These are phyloP conservation scores for Andrena haemorrhoa DNA, from an alignment of 2,888 invertebrate genomes.

Conservation along the genomic window DNA sequence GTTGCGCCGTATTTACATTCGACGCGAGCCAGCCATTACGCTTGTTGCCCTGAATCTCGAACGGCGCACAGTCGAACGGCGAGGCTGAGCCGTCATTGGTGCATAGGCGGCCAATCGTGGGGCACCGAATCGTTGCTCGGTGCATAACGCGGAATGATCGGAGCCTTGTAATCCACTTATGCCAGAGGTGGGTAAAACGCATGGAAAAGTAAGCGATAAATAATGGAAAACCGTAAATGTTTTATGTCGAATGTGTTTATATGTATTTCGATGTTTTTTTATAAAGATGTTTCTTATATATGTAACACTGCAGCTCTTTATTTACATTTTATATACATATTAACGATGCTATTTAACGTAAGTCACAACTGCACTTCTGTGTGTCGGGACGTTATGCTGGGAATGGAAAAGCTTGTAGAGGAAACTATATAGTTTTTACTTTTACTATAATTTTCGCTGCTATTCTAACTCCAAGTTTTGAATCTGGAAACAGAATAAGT, in stretches of 20 bases:
- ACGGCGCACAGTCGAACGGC: background rate
- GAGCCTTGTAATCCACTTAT: background rate
- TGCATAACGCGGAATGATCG: background rate
- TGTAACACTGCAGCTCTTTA: constrained; percentile 8
- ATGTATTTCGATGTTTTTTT: too few relatives aligned
- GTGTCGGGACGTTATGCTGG: background rate
- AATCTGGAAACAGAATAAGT: constrained; percentile 72
- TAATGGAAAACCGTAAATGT: too few relatives aligned
- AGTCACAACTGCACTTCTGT: background rate
- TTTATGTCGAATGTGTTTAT: too few relatives aligned
- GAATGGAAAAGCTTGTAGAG: background rate
- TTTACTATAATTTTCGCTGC: background rate
- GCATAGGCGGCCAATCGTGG: constrained; percentile 14
- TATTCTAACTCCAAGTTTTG: constrained; percentile 77
- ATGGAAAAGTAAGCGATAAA: too few relatives aligned
- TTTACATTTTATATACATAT: constrained; percentile 20
- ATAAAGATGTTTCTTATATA: background rate
- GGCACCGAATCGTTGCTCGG: background rate
- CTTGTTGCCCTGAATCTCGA: constrained; percentile 23
- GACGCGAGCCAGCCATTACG: constrained; percentile 51
- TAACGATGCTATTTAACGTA: background rate
- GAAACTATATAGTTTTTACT: background rate
- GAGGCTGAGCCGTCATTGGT: constrained; percentile 35
- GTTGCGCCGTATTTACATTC: constrained; percentile 42
- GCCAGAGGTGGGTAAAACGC: background rate